Base-by-base conservation (phyloP, 2,888 invertebrate genomes). In the Ectemnius lituratus region DNA sequence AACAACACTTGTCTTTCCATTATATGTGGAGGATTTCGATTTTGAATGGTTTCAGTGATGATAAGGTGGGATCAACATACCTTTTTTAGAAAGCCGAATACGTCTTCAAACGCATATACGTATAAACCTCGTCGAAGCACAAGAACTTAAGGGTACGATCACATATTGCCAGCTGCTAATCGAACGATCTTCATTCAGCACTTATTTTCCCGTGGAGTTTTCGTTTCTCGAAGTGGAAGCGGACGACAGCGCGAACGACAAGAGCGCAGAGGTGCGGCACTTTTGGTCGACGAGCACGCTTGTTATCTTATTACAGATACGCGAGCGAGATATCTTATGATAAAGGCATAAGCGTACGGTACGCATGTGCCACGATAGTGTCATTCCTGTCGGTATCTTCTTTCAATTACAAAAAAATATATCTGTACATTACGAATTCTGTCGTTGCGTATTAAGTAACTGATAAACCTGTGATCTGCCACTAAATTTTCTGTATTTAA, bases 281-380 rank as follows among this genome's bases (percentile, higher is more conserved):
- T 82, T 81, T 77, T 78, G 82, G 78, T 66, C 76, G 79, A 78
- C 76, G 83, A 83, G 81, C 81, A 76, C 82, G 74, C 70, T 67
- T 79, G 86, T 88, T 88, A 88, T 88, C 88, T 83, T 74, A 67
- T 78, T 78, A 81, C 78, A 86, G 88, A 88, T 88, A 88, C 79
- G 85, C 78, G 75, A 77, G 46, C 75, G 83, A 86, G 87, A 88
- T 88, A 88, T 87, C 87, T 84, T 79, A 67, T 79, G 88, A 88
- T 88, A 88, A 88, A 84, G 78, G 69, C 70, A 59, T 73, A 78
- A 63, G 59, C 52, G 78, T 83, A 77, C 75, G 68, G 69, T 61
- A 74, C 64, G 72, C 70, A 67, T 72, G 75, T 74, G 67, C 61
- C 61, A 59, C 23, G 72, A 72, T 73, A 61, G 73, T 67, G 58